A percentile compares a stretch with the other conserved stretches of the same genome.
Evolutionary conservation across 2,113 vertebrate species (phyloP).

Genomic region (Sakesphorus luctuosus): DNA sequence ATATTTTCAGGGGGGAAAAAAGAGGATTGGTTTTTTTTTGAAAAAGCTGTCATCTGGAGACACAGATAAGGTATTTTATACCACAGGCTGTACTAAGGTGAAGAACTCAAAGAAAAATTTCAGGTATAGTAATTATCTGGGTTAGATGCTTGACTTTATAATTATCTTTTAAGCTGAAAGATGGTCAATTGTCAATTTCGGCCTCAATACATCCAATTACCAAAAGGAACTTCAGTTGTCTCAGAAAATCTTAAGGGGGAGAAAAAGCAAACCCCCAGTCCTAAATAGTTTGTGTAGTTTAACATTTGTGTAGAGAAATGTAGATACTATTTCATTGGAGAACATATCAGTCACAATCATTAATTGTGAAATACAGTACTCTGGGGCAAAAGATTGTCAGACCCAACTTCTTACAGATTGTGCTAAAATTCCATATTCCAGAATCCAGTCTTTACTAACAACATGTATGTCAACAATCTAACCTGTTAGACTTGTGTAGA

Average conservation of each 20-base stretch:
- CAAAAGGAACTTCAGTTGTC: conserved; percentile 69
- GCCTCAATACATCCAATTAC: conserved; percentile 83
- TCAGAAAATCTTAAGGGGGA: background rate
- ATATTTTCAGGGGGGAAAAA: conserved; percentile 33
- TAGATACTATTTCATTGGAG: background rate
- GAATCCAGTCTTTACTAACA: background rate
- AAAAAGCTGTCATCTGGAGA: conserved; percentile 61
- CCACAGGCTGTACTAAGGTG: conserved; percentile 53
- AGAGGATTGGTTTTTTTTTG: conserved; percentile 42
- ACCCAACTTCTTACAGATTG: background rate
- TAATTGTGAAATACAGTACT: background rate
- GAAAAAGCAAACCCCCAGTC: background rate
- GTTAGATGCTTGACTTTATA: conserved; percentile 81
- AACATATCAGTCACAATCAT: background rate
- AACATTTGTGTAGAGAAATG: background rate
- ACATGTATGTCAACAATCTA: background rate
- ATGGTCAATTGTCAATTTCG: conserved; percentile 87
- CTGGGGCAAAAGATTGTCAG: background rate
- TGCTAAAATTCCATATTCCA: background rate
- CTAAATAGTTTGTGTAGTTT: background rate
- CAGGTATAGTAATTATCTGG: conserved; percentile 75
- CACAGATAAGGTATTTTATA: conserved; percentile 66
- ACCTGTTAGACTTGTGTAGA: background rate
- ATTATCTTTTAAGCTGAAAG: conserved; percentile 83
- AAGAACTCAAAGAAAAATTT: conserved; percentile 74